phyloP scores from a whole-genome alignment of 92 coral and sea anemone species.

The Hydrozoanthus gracilis region DNA sequence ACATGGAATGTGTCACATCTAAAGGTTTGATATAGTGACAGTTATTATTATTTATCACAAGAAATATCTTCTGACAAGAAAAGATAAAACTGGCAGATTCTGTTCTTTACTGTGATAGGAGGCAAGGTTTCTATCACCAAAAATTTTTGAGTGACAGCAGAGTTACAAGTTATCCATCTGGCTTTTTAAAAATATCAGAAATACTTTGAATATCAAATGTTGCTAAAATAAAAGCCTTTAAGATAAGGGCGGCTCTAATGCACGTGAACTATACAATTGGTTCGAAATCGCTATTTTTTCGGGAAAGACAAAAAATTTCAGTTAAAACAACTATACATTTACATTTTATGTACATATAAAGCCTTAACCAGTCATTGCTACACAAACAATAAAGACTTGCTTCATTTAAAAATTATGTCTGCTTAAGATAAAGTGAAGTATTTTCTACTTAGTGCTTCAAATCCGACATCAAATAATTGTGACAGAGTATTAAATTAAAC shows the following conservation, averaged over 20 bases:
- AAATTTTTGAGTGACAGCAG: neutral
- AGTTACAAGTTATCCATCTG: neutral
- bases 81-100: neutral
- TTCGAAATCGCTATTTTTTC: neutral
- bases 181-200: neutral
- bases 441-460: neutral
- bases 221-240: neutral
- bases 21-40: neutral
- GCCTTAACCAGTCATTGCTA: neutral
- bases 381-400: neutral
- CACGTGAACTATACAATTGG: too few relatives aligned
- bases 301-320: neutral
- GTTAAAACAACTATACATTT: too few relatives aligned
- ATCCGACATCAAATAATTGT: neutral
- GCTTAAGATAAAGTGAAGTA: slow-evolving; percentile 13
- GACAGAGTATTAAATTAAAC: neutral
- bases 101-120: neutral
- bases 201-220: neutral
- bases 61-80: neutral
- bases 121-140: neutral
- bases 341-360: neutral
- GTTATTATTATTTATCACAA: neutral
- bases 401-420: neutral
- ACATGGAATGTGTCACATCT: neutral
- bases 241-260: neutral